These are phyloP conservation scores for Epinotia ramella DNA, from an alignment of 2,888 invertebrate species.

Conservation along the genomic window DNA sequence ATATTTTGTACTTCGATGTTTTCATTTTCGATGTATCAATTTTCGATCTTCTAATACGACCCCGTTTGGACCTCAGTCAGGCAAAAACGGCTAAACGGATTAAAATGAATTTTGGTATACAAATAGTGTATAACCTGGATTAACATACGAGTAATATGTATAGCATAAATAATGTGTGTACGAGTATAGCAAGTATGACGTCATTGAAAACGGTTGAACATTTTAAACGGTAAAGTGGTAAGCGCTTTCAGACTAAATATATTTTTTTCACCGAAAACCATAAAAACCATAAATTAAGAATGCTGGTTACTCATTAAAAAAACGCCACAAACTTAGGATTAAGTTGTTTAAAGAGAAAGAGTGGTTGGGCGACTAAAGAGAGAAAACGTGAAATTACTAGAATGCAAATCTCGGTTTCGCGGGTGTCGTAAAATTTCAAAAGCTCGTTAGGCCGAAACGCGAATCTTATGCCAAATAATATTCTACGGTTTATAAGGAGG, in stretches of 20 bases:
- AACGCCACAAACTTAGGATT: conserved; percentile 9
- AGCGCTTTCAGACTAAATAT: not conserved
- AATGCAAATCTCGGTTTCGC: conserved; percentile 54
- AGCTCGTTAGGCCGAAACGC: conserved; percentile 52
- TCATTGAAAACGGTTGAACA: not conserved
- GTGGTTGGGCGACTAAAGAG: conserved; percentile 43
- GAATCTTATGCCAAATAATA: conserved; percentile 50
- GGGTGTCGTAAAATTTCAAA: conserved; percentile 53
- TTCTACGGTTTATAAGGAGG: conserved; percentile 35
- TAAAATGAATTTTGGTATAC: too few relatives aligned
- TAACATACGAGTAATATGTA: too few relatives aligned
- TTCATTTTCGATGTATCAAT: too few relatives aligned
- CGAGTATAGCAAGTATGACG: not conserved
- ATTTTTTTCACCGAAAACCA: not conserved
- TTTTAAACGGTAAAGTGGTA: not conserved
- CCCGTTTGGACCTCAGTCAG: too few relatives aligned
- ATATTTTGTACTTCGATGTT: too few relatives aligned
- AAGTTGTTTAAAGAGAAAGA: conserved; percentile 6
- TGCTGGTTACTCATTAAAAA: not conserved
- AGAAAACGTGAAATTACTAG: conserved; percentile 52
- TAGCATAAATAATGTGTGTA: too few relatives aligned
- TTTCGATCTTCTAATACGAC: too few relatives aligned
- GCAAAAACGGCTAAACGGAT: too few relatives aligned
- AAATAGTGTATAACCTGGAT: too few relatives aligned
- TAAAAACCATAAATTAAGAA: not conserved